These are phyloP conservation scores for Mixornis gularis DNA, from an alignment of 2,113 vertebrate species.

Conservation along the genomic window DNA sequence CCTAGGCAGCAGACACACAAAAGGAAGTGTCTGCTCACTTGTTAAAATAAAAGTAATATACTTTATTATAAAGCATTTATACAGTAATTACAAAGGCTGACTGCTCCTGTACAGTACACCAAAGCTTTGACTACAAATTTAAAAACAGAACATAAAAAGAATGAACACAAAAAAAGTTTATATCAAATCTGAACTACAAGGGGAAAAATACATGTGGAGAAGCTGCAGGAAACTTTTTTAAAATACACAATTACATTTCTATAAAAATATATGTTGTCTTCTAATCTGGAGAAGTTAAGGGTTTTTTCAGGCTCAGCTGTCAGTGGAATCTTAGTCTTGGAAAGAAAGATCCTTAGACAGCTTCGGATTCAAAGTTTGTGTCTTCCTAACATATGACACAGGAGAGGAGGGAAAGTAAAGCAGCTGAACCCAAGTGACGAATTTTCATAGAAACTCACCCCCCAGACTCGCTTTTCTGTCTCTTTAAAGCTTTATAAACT, in stretches of 20 bases:
- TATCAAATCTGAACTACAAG: constrained; percentile 56
- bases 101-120: constrained; percentile 73
- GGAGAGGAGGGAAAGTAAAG: constrained; percentile 38
- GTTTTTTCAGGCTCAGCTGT: constrained; percentile 49
- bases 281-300: constrained; percentile 55
- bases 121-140: constrained; percentile 67
- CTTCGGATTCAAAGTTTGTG: constrained; percentile 12
- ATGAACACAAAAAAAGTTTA: constrained; percentile 50
- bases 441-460: constrained; percentile 21
- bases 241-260: constrained; percentile 63
- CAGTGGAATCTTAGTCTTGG: constrained; percentile 27
- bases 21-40: constrained; percentile 76
- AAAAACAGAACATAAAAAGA: constrained; percentile 61
- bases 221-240: constrained; percentile 37
- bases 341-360: constrained; percentile 39
- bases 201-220: not conserved
- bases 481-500: constrained; percentile 46
- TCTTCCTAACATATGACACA: constrained; percentile 28
- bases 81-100: constrained; percentile 78
- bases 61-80: constrained; percentile 79
- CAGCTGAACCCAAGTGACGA: constrained; percentile 32
- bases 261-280: constrained; percentile 69
- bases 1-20: constrained; percentile 76
- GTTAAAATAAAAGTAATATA: constrained; percentile 78
- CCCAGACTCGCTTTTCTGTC: not conserved